These are phyloP conservation scores for Garra rufa DNA, from an alignment of 2,113 vertebrate species.

Conservation along the genomic window DNA sequence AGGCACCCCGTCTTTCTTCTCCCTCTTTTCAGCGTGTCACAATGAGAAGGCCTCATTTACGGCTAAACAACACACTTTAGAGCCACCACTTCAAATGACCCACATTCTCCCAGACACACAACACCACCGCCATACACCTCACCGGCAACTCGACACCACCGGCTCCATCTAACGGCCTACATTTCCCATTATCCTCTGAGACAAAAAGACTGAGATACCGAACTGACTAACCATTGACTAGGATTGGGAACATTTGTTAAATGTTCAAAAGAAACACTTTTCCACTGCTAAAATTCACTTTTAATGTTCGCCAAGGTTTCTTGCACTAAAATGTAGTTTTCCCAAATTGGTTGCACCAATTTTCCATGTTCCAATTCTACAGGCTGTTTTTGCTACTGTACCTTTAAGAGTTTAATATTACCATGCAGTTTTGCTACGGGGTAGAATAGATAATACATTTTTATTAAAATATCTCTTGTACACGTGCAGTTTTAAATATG, in stretches of 20 bases:
- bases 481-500: background rate
- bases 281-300: background rate
- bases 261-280: background rate
- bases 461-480: background rate
- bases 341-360: too few species aligned
- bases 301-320: background rate
- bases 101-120: slow-evolving; percentile 49
- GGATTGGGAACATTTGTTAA: slow-evolving; percentile 16
- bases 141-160: slow-evolving; percentile 49
- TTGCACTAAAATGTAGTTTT: background rate
- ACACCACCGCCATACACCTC: slow-evolving; percentile 50
- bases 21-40: slow-evolving; percentile 53
- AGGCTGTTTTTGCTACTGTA: background rate
- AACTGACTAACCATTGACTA: background rate
- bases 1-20: slow-evolving; percentile 55
- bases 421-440: background rate
- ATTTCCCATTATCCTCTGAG: slow-evolving; percentile 57
- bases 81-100: slow-evolving; percentile 57
- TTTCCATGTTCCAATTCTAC: too few species aligned
- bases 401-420: slow-evolving; percentile 3
- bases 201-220: slow-evolving; percentile 49
- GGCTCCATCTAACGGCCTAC: slow-evolving; percentile 50
- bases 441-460: background rate
- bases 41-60: slow-evolving; percentile 55
- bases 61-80: slow-evolving; percentile 54